Percentiles rank a stretch among this genome's conserved stretches.
Conservation (phyloP, 1,140 invertebrate genomes). For the Venturia canescens region DNA sequence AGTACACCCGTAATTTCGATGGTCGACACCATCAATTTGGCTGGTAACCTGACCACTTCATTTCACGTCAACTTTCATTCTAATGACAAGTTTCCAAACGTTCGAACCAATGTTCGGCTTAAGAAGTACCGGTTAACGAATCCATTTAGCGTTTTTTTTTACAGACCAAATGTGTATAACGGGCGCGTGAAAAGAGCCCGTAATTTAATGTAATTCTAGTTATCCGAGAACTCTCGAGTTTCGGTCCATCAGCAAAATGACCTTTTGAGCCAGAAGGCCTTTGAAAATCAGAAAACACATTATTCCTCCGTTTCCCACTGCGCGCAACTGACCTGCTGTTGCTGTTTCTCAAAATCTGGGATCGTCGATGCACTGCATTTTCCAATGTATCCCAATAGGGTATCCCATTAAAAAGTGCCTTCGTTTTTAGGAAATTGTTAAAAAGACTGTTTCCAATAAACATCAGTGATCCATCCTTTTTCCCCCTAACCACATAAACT, state of each 20-base stretch:
- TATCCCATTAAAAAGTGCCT: too few relatives aligned
- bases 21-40: too few relatives aligned
- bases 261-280: background rate
- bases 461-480: too few relatives aligned
- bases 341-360: too few relatives aligned
- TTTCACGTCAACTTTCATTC: background rate
- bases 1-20: background rate
- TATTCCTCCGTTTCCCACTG: background rate
- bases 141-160: background rate
- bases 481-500: too few relatives aligned
- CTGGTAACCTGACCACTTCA: too few relatives aligned
- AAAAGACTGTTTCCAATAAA: too few relatives aligned
- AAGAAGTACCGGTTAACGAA: background rate
- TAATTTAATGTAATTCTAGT: slow-evolving; percentile 3
- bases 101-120: background rate
- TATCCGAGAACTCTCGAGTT: background rate
- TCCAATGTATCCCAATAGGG: too few relatives aligned
- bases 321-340: too few relatives aligned
- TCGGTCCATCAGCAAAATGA: background rate
- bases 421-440: too few relatives aligned
- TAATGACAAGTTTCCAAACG: too few relatives aligned
- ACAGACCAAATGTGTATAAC: background rate
- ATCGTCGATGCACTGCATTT: too few relatives aligned
- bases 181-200: background rate
- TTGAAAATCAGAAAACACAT: background rate